phyloP scores from a whole-genome alignment of 2,113 vertebrate species.

The Sturnira hondurensis region DNA sequence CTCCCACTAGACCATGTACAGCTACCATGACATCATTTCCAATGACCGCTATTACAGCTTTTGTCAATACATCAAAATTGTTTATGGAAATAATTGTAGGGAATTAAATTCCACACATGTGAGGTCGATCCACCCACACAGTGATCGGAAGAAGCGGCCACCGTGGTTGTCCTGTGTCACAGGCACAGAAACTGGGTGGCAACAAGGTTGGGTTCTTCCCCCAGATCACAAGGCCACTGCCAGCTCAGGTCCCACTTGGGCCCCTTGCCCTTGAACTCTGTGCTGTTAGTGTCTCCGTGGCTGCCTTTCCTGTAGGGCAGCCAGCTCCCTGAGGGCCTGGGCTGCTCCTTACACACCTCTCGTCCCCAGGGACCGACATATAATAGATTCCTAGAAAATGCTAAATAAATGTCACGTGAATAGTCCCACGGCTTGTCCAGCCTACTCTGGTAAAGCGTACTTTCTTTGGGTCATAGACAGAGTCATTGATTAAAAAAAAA shows the following conservation, averaged over 20 bases:
- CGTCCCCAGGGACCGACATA: background rate
- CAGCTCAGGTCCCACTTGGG: background rate
- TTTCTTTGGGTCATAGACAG: background rate
- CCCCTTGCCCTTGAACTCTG: background rate
- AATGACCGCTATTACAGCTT: background rate
- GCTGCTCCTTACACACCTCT: background rate
- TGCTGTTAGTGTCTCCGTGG: too few relatives aligned
- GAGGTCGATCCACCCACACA: background rate
- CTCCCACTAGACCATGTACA: background rate
- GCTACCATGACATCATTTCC: background rate
- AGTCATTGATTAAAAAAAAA: background rate
- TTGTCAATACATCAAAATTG: background rate
- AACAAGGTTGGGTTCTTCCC: background rate
- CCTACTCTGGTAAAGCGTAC: background rate
- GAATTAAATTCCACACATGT: background rate
- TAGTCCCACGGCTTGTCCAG: background rate
- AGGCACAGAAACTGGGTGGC: background rate
- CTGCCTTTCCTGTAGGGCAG: background rate
- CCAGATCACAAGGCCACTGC: background rate
- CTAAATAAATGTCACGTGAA: background rate
- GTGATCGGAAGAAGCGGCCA: background rate
- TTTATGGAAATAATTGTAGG: background rate
- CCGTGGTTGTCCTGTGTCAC: rapidly evolving
- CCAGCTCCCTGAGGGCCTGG: background rate
- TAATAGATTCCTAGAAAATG: background rate